Percentiles rank a stretch among this genome's conserved stretches.
Evolutionary conservation across 2,888 invertebrate species (phyloP).

Genomic region (Pyrocoelia pectoralis): DNA sequence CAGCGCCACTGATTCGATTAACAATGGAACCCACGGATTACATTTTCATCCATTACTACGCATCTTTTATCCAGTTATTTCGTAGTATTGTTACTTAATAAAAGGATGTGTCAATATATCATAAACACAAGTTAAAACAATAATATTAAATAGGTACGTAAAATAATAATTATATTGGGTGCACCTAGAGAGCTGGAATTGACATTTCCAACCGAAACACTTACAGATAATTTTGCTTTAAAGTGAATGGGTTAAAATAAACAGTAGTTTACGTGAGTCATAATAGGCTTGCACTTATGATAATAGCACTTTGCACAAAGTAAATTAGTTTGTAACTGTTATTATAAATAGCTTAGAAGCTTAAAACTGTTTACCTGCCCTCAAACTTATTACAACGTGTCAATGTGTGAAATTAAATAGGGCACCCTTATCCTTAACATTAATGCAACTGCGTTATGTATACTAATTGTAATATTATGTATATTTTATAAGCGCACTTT

Average conservation of each 20-base stretch:
- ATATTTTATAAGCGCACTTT: too few relatives aligned
- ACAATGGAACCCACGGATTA: constrained; percentile 39
- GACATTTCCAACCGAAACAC: constrained; percentile 15
- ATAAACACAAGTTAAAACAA: constrained; percentile 16
- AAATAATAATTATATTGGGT: constrained; percentile 20
- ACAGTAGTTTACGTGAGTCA: constrained; percentile 10
- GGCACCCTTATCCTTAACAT: not conserved
- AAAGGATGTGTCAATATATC: constrained; percentile 10
- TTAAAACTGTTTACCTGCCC: constrained; percentile 10
- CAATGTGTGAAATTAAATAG: constrained; percentile 5
- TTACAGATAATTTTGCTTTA: constrained; percentile 12
- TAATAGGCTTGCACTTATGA: constrained; percentile 26
- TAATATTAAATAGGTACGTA: constrained; percentile 20
- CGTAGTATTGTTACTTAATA: constrained; percentile 28
- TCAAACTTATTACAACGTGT: not conserved
- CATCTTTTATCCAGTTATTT: constrained; percentile 22
- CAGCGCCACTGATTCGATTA: constrained; percentile 44
- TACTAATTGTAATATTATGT: too few relatives aligned
- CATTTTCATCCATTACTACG: constrained; percentile 33
- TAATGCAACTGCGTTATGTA: not conserved
- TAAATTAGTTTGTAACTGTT: constrained; percentile 6
- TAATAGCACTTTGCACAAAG: constrained; percentile 6
- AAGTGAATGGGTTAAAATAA: constrained; percentile 20
- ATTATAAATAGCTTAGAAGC: constrained; percentile 4
- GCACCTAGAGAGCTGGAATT: constrained; percentile 15